phyloP scores from a whole-genome alignment of 2,797 vertebrate genomes.

The Acanthurus tractus region DNA sequence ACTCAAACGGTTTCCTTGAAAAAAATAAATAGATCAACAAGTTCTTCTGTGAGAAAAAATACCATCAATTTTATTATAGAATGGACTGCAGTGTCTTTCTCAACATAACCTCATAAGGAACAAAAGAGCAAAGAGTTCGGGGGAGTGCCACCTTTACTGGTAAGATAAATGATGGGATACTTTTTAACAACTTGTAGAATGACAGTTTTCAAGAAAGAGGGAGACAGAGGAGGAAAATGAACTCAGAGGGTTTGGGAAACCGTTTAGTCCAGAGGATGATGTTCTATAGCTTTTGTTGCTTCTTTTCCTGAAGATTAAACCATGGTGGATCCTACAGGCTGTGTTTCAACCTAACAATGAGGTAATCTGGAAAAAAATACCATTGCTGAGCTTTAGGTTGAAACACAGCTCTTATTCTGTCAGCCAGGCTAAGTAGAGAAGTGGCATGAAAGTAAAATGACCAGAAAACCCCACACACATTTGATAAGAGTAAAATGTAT shows the following conservation, averaged over 20 bases:
- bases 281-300: neutral
- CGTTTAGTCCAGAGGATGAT: slow-evolving; percentile 32
- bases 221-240: slow-evolving; percentile 8
- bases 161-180: slow-evolving; percentile 41
- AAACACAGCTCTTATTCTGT: slow-evolving; percentile 28
- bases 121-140: slow-evolving; percentile 13
- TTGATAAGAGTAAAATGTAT: slow-evolving; percentile 35
- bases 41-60: neutral
- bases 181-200: slow-evolving; percentile 38
- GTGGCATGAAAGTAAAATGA: slow-evolving; percentile 34
- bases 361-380: slow-evolving; percentile 45
- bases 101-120: slow-evolving; percentile 2
- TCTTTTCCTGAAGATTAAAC: slow-evolving; percentile 47
- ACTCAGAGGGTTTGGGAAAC: slow-evolving; percentile 15
- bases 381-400: slow-evolving; percentile 27
- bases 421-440: slow-evolving; percentile 31
- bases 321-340: slow-evolving; percentile 39
- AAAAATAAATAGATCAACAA: slow-evolving; percentile 1
- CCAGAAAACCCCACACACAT: neutral
- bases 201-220: slow-evolving; percentile 37
- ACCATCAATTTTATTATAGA: neutral
- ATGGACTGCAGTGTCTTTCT: slow-evolving; percentile 1
- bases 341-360: slow-evolving; percentile 40
- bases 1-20: slow-evolving; percentile 23
- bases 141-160: neutral